Base-by-base conservation (phyloP, 2,888 invertebrate species). In the Chirona hameri region DNA sequence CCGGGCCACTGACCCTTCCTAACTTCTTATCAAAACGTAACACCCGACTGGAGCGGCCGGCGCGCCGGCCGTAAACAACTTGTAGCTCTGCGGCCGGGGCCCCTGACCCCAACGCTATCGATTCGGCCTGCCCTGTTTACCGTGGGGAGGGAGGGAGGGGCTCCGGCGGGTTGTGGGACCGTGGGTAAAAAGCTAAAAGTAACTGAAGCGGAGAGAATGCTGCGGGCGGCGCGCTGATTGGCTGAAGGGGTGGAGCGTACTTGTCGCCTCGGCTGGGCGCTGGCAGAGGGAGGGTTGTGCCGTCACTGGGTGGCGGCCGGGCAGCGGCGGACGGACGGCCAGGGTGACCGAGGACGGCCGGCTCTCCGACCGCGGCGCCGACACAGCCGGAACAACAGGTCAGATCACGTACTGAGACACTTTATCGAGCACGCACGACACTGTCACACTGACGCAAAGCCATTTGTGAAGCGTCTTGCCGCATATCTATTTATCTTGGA, bases 141-240 rank as follows among this genome's bases (percentile, higher is more conserved):
- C n/a, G 24, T 24, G 69, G 69, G 72, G 76, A 24, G 46, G 24
- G 76, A 31, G 72, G 72, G 76, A 24, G 76, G 39, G 46, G 46
- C 46, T 76, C 21, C 21, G 76, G 15, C 46, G 10, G 46, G 72
- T 39, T n/a, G 76, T 76, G 76, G 76, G 39, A 76, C 76, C 76
- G 46, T 46, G 39, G 76, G 76, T 76, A 76, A 76, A 76, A 76
- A 76, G 76, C 76, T 76, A 76, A 76, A 76, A 76, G 76, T 76
- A 76, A 76, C 76, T 76, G 76, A 76, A 76, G 76, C 76, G 76
- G 46, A 76, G 76, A 76, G 76, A 76, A 76, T 76, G 18, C 76
- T 7, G 46, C 27, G 27, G 39, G 21, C 46, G 76, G 27, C 39
- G 46, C 76, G 52, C 76, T 76, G 76, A 76, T 76, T 76, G 76